These are phyloP conservation scores for Drosophila tripunctata DNA, from an alignment of 2,888 invertebrate genomes.

Conservation along the genomic window DNA sequence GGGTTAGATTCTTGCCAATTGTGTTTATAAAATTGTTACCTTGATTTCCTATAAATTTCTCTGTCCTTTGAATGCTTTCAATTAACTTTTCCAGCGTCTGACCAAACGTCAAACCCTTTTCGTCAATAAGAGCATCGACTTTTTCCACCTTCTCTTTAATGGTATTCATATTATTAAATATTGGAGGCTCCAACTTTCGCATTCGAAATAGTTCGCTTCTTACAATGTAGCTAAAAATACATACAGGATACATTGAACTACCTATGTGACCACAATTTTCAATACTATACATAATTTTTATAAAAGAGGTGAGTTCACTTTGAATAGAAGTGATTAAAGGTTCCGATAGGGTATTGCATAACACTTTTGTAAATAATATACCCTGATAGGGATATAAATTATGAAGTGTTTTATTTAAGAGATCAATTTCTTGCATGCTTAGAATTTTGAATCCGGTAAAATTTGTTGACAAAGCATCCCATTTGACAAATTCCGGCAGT, in stretches of 20 bases:
- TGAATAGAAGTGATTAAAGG: too few relatives aligned
- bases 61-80: not conserved
- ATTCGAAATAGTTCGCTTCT: not conserved
- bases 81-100: not conserved
- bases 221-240: not conserved
- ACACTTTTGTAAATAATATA: not conserved
- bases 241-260: not conserved
- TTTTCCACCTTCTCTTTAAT: not conserved
- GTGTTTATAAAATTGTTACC: not conserved
- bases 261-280: too few relatives aligned
- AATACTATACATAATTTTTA: too few relatives aligned
- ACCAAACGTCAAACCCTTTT: not conserved
- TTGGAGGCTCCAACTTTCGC: not conserved
- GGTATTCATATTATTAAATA: not conserved
- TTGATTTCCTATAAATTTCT: not conserved
- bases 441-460: not conserved
- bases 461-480: not conserved
- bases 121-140: not conserved
- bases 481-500: too few relatives aligned
- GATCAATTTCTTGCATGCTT: not conserved
- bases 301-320: too few relatives aligned
- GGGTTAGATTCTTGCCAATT: constrained; percentile 16
- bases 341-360: not conserved
- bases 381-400: not conserved
- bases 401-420: not conserved